These are phyloP conservation scores for Falco berigora DNA, from an alignment of 2,797 vertebrate species.

Conservation along the genomic window DNA sequence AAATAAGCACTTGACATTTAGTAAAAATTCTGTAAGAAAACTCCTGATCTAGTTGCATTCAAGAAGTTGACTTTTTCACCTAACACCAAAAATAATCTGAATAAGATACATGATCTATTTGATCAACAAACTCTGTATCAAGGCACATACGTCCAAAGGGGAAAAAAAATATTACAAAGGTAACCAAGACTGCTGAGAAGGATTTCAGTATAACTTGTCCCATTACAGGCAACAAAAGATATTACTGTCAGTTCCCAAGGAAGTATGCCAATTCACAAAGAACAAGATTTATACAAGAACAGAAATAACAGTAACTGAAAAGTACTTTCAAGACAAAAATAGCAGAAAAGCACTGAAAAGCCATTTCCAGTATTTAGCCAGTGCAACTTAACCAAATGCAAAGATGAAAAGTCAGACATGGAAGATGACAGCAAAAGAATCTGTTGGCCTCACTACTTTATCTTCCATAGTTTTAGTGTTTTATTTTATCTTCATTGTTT, in stretches of 20 bases:
- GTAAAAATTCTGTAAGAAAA: not conserved
- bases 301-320: not conserved
- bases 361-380: not conserved
- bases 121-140: not conserved
- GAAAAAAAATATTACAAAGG: not conserved
- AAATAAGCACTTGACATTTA: not conserved
- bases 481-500: too few species aligned
- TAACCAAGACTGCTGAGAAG: not conserved
- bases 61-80: not conserved
- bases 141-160: not conserved
- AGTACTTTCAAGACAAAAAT: not conserved
- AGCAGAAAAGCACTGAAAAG: not conserved
- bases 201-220: not conserved
- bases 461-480: not conserved
- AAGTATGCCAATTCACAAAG: not conserved
- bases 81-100: not conserved
- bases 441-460: not conserved
- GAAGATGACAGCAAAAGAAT: not conserved
- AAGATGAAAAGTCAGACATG: not conserved
- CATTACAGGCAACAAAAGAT: not conserved
- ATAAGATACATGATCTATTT: not conserved
- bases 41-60: not conserved
- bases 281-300: not conserved
- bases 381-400: not conserved
- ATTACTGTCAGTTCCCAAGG: not conserved